Evolutionary conservation across 2,888 invertebrate genomes (phyloP).

Genomic region (Morpho achilles): DNA sequence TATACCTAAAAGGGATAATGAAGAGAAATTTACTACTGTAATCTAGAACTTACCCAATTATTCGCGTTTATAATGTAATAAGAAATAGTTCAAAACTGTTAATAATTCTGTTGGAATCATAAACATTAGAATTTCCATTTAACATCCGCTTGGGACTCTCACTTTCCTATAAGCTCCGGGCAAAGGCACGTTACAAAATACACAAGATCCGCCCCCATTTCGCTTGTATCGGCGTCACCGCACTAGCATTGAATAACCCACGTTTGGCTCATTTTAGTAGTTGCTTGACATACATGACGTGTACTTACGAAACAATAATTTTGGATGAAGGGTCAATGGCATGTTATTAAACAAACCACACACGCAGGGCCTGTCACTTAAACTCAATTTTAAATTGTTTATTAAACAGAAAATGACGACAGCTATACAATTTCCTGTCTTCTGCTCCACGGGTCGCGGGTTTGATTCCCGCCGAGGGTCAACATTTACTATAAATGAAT

Average conservation of each 20-base stretch:
- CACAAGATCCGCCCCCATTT: constrained; percentile 49
- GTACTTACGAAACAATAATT: constrained; percentile 21
- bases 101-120: constrained; percentile 4
- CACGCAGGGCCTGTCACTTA: constrained; percentile 9
- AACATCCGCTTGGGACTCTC: constrained; percentile 44
- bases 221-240: constrained; percentile 31
- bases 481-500: too few species aligned
- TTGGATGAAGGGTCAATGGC: constrained; percentile 21
- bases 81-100: too few species aligned
- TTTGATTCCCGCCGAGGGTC: too few species aligned
- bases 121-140: constrained; percentile 18
- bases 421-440: too few species aligned
- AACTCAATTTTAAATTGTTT: not conserved
- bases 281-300: constrained; percentile 11
- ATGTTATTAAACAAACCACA: constrained; percentile 17
- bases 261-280: constrained; percentile 48
- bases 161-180: constrained; percentile 42
- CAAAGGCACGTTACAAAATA: constrained; percentile 52
- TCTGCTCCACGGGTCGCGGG: too few species aligned
- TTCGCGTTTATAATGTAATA: too few species aligned
- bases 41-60: too few species aligned
- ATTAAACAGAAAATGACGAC: too few species aligned
- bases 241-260: constrained; percentile 40
- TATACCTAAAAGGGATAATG: too few species aligned
- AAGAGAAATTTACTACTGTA: too few species aligned